Evolutionary conservation across 2,113 vertebrate species (phyloP).

Genomic region (Heloderma charlesbogerti): DNA sequence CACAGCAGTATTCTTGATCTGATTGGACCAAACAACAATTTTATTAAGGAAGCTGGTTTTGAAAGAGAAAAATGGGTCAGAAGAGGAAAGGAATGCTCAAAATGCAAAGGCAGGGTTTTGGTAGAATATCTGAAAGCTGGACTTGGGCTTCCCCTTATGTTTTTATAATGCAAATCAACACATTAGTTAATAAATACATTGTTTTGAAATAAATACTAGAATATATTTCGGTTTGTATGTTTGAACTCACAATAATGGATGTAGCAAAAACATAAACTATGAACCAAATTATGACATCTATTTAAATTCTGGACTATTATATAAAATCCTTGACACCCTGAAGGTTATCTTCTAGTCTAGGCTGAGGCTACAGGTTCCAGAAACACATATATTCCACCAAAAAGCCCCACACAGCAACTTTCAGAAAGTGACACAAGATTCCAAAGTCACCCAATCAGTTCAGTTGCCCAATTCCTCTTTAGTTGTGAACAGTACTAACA

Average conservation of each 20-base stretch:
- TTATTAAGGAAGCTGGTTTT: background rate
- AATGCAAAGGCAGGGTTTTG: background rate
- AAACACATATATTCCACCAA: background rate
- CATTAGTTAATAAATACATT: background rate
- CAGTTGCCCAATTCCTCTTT: background rate
- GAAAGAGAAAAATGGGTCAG: background rate
- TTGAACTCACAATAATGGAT: background rate
- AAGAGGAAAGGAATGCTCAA: background rate
- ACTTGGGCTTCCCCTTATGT: background rate
- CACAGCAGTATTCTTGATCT: background rate
- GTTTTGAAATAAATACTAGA: background rate
- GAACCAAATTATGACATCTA: background rate
- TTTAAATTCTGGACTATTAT: background rate
- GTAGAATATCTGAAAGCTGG: background rate
- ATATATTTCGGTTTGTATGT: background rate
- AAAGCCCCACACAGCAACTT: background rate
- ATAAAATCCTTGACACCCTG: background rate
- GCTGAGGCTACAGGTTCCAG: too few relatives aligned
- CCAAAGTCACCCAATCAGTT: background rate
- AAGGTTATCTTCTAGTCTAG: background rate
- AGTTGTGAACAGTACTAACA: too few relatives aligned
- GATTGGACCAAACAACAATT: background rate
- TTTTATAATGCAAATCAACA: background rate
- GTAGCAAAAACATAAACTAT: background rate
- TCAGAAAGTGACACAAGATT: background rate